phyloP scores from a whole-genome alignment of 2,888 invertebrate species.

The Mystacides longicornis region DNA sequence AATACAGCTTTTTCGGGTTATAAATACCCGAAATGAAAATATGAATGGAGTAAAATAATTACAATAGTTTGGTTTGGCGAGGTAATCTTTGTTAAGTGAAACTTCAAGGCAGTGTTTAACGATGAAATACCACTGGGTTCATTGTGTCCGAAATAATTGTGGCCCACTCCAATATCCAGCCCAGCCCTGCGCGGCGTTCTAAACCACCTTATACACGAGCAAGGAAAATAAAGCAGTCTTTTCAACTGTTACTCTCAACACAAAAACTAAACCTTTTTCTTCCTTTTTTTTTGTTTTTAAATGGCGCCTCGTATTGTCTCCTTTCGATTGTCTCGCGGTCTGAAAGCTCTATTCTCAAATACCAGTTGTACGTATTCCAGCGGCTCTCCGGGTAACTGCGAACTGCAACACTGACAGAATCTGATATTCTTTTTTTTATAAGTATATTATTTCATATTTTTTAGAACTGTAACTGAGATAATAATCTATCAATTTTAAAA shows the following conservation, averaged over 20 bases:
- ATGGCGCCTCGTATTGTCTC: constrained; percentile 55
- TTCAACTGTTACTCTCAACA: constrained; percentile 27
- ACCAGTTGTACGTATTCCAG: background rate
- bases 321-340: constrained; percentile 54
- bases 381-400: no score
- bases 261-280: constrained; percentile 53
- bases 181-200: constrained; percentile 20
- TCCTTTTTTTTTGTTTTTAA: constrained; percentile 55
- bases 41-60: no score
- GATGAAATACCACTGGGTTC: constrained; percentile 20
- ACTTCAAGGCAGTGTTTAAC: constrained; percentile 20
- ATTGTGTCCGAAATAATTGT: constrained; percentile 25
- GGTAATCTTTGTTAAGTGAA: constrained; percentile 17
- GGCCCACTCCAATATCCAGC: constrained; percentile 24
- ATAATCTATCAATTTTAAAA: no score
- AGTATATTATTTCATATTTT: no score
- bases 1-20: no score
- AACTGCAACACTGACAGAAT: no score
- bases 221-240: constrained; percentile 25
- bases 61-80: no score
- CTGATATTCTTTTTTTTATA: no score
- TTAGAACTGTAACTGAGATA: no score
- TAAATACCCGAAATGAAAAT: no score
- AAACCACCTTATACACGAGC: constrained; percentile 19
- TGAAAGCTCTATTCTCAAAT: constrained; percentile 19